A percentile compares a stretch with the other conserved stretches of the same genome.
Conservation (phyloP, 2,888 invertebrate species). For the Tenthredo amoena region DNA sequence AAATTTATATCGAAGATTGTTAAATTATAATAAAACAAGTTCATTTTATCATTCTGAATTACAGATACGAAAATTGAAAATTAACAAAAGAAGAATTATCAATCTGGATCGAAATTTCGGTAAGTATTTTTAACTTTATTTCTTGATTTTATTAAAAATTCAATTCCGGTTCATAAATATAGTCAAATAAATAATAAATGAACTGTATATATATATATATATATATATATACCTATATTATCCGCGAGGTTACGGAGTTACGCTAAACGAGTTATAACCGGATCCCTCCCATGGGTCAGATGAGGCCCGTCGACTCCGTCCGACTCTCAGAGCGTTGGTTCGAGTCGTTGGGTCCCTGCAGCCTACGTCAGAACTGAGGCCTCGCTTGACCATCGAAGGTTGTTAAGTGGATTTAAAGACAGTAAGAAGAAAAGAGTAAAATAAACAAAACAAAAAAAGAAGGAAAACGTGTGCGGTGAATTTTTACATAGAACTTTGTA, state of each 20-base stretch:
- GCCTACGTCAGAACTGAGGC: constrained; percentile 33
- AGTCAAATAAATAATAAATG: background rate
- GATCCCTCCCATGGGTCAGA: constrained; percentile 61
- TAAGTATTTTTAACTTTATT: background rate
- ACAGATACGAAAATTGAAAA: too few relatives aligned
- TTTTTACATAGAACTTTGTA: background rate
- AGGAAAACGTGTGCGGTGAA: background rate
- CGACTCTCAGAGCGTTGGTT: constrained; percentile 17
- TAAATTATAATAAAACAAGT: too few relatives aligned
- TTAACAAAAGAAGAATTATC: too few relatives aligned
- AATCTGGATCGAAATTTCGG: too few relatives aligned
- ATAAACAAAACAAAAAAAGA: background rate
- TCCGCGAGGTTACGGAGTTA: constrained; percentile 18
- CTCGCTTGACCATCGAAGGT: constrained; percentile 39
- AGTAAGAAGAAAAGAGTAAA: background rate
- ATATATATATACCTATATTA: too few relatives aligned
- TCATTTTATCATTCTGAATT: too few relatives aligned
- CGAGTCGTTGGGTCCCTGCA: constrained; percentile 31
- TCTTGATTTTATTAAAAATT: background rate
- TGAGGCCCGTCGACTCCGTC: constrained; percentile 62
- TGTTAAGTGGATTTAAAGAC: constrained; percentile 37
- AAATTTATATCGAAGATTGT: too few relatives aligned
- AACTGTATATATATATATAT: too few relatives aligned
- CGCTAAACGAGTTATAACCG: constrained; percentile 34
- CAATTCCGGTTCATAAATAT: background rate